Conservation (phyloP, 2,113 vertebrate genomes). For the Pogona vitticeps region DNA sequence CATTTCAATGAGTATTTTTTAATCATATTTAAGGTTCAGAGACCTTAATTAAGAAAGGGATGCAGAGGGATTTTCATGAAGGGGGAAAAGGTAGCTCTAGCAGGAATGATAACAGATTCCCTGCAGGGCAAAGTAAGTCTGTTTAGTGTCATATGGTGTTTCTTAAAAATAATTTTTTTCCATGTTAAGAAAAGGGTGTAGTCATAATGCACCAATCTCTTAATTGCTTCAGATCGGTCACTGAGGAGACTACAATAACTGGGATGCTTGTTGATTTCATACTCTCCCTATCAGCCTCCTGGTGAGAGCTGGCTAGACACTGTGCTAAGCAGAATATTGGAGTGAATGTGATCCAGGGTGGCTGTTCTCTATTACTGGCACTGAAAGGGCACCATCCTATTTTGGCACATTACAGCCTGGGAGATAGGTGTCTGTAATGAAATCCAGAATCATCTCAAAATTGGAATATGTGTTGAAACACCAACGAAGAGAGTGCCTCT, state of each 20-base stretch:
- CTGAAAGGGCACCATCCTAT: neutral
- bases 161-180: neutral
- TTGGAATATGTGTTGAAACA: neutral
- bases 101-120: neutral
- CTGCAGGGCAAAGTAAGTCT: neutral
- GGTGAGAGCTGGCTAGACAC: no score
- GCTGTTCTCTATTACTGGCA: neutral
- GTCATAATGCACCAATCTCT: neutral
- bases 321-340: neutral
- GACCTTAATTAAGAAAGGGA: conserved; percentile 5
- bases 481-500: neutral
- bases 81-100: neutral
- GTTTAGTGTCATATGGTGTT: neutral
- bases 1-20: neutral
- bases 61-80: neutral
- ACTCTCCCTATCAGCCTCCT: neutral
- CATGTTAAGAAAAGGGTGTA: neutral
- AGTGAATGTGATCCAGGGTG: neutral
- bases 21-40: neutral
- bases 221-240: neutral
- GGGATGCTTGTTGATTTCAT: neutral
- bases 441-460: neutral
- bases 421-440: neutral
- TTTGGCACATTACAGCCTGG: neutral
- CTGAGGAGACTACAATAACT: neutral